Base-by-base conservation (phyloP, 2,888 invertebrate genomes). In the Romanomermis culicivorax region DNA sequence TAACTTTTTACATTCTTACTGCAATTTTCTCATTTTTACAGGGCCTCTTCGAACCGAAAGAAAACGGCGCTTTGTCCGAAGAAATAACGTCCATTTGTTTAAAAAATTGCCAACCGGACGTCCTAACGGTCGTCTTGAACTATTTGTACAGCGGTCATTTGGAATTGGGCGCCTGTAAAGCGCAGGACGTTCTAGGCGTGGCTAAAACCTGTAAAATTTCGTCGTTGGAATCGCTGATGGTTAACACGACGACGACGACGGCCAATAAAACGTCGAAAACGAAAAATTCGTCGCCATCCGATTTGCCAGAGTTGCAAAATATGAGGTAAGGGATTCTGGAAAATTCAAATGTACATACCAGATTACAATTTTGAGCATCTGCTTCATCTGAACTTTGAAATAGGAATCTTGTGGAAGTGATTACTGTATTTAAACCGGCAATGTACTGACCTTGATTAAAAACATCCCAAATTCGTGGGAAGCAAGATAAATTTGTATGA, bases 61-160 rank as follows among this genome's bases (percentile, higher is more conserved):
- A 29, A 25, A 17, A 54, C 14, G 52, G 36, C 36, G 36, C 7
- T n/a, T 25, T 23, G 52, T 42, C 50, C 7, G 30, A 25, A 7
- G 29, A n/a, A n/a, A n/a, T 55, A 7, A 52, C 55, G 7, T 23
- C 45, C 2, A 53, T 55, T n/a, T 20, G 54, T 29, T 42, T 55
- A 25, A 36, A 29, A 2, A 55, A 55, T 24, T 55, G 55, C 25
- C 3, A 26, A 3, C 25, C 51, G 2, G 29, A 52, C 4, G 53
- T 42, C 27, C 27, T 55, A 14, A 17, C n/a, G 26, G 29, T 51
- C 14, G 36, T 53, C 2, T 29, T 55, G 17, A 25, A 55, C n/a
- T 55, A 25, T 29, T 7, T 55, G 51, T 55, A 55, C 52, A 54
- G 55, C 45, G 53, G 53, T 42, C n/a, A 43, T 2, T 29, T 55